A percentile compares a stretch with the other conserved stretches of the same genome.
Evolutionary conservation across 2,888 invertebrate genomes (phyloP).

Genomic region (Chironomus tentans): DNA sequence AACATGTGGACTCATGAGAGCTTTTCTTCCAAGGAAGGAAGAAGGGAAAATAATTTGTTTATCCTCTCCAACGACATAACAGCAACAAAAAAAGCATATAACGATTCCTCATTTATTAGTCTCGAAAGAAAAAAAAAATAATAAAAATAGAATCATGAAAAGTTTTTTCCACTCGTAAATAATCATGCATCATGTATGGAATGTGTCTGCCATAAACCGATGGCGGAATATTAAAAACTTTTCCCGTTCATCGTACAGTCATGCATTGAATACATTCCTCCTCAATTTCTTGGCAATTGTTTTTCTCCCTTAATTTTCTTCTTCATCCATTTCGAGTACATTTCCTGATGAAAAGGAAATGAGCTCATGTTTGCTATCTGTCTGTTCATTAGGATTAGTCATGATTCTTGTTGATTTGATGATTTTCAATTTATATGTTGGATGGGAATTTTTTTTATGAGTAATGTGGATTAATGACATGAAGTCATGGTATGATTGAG

Average conservation of each 20-base stretch:
- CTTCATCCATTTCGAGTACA: neutral
- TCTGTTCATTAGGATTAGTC: no score
- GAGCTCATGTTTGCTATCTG: no score
- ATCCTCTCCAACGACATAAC: neutral
- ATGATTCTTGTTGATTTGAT: no score
- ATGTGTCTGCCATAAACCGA: constrained; percentile 3
- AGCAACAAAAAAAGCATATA: neutral
- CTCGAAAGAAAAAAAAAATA: neutral
- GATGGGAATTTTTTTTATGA: no score
- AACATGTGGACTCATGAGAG: no score
- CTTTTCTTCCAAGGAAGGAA: no score
- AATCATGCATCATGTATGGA: neutral
- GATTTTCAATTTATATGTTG: no score
- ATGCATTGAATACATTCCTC: neutral
- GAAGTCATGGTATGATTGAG: no score
- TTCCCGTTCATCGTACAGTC: neutral
- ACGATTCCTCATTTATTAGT: neutral
- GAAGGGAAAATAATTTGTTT: no score
- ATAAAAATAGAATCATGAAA: neutral
- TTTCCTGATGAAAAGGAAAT: no score
- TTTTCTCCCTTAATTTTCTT: neutral
- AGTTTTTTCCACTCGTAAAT: neutral
- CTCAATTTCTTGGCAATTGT: neutral
- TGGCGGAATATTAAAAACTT: constrained; percentile 3
- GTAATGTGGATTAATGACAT: no score